Conservation (phyloP, 2,113 vertebrate species). For the Amphiprion percula region DNA sequence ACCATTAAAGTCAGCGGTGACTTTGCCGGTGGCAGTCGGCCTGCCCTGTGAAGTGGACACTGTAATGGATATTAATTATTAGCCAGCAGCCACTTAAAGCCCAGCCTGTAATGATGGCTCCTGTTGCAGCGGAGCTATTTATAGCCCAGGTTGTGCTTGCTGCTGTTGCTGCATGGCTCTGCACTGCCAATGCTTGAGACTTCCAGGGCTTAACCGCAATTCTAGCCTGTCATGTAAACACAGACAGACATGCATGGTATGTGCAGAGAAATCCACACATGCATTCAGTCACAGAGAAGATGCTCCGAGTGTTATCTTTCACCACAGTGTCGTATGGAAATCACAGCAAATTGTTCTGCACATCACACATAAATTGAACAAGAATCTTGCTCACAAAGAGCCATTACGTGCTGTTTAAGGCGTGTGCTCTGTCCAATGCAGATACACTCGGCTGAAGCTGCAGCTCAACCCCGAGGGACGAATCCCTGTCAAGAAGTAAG, state of each 20-base stretch:
- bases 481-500: conserved; percentile 98
- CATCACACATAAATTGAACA: not conserved
- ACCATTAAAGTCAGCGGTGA: conserved; percentile 32
- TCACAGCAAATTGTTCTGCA: too few relatives aligned
- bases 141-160: conserved; percentile 58
- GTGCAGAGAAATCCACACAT: not conserved
- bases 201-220: conserved; percentile 60
- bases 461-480: conserved; percentile 95
- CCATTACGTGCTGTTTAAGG: conserved; percentile 43
- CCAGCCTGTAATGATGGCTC: conserved; percentile 68
- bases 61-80: conserved; percentile 84
- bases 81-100: conserved; percentile 78
- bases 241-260: conserved; percentile 13
- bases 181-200: conserved; percentile 40
- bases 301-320: too few relatives aligned
- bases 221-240: conserved; percentile 44
- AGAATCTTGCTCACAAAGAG: conserved; percentile 13
- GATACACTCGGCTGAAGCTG: conserved; percentile 94
- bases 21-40: conserved; percentile 37
- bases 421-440: conserved; percentile 77
- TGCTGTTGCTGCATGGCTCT: conserved; percentile 54
- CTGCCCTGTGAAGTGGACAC: conserved; percentile 63
- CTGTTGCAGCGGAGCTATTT: conserved; percentile 79
- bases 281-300: not conserved
- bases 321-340: too few relatives aligned